phyloP scores from a whole-genome alignment of 2,113 vertebrate species.

The Pituophis catenifer region DNA sequence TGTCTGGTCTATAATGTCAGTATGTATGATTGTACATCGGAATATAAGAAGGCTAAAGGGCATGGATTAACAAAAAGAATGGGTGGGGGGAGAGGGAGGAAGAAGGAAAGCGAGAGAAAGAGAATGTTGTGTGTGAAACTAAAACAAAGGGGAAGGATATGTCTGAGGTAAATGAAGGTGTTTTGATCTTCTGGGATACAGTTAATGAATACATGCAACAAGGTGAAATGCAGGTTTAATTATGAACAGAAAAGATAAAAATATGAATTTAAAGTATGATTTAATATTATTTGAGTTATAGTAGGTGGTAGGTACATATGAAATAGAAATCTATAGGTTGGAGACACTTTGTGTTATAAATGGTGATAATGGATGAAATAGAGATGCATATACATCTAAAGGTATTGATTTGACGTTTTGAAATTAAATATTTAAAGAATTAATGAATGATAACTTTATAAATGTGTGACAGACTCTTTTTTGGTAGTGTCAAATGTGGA shows the following conservation, averaged over 20 bases:
- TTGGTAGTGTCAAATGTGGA: no score
- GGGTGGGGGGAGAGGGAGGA: no score
- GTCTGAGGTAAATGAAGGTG: background rate
- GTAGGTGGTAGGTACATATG: background rate
- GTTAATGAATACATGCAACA: background rate
- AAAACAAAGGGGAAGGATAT: background rate
- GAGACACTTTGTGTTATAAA: background rate
- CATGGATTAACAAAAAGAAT: background rate
- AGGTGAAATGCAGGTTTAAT: background rate
- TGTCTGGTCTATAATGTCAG: background rate
- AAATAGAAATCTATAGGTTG: background rate
- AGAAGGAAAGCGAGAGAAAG: no score
- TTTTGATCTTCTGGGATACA: background rate
- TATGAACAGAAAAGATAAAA: background rate
- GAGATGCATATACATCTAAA: background rate
- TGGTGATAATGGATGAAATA: background rate
- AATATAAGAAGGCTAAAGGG: background rate
- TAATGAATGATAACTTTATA: background rate
- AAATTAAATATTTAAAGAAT: background rate
- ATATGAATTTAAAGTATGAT: background rate
- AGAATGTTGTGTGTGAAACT: background rate
- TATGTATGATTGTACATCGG: background rate
- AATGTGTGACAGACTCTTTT: background rate
- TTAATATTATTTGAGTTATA: background rate
- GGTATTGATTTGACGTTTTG: background rate